A percentile compares a stretch with the other conserved stretches of the same genome.
phyloP scores from a whole-genome alignment of 2,113 vertebrate species.

The Ophthalmolycus amberensis region DNA sequence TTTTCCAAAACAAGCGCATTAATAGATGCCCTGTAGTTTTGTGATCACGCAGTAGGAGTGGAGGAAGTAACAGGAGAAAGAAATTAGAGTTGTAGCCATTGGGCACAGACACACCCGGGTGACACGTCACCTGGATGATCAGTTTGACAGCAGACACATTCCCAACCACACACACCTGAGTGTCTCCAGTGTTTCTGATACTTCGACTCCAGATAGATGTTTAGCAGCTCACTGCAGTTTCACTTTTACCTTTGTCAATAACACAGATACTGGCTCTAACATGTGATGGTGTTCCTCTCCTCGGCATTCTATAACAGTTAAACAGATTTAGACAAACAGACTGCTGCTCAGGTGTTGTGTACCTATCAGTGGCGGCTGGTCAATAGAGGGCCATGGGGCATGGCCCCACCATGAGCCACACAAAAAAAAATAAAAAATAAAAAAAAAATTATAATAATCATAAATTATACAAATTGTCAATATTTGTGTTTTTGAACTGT shows the following conservation, averaged over 20 bases:
- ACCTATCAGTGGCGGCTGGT: too few relatives aligned
- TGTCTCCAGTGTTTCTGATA: neutral
- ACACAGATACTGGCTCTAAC: neutral
- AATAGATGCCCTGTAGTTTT: conserved; percentile 8
- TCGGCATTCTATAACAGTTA: neutral
- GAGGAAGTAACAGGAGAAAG: conserved; percentile 19
- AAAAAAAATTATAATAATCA: too few relatives aligned
- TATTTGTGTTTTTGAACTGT: too few relatives aligned
- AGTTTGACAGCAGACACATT: neutral
- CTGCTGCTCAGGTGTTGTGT: conserved; percentile 20
- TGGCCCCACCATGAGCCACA: too few relatives aligned
- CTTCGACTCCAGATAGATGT: conserved; percentile 18
- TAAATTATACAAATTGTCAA: too few relatives aligned
- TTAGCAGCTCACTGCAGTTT: conserved; percentile 29
- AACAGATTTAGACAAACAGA: conserved; percentile 24
- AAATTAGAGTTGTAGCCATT: conserved; percentile 15
- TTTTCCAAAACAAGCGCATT: neutral
- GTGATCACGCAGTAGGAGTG: neutral
- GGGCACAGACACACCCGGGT: conserved; percentile 39
- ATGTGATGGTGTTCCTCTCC: neutral
- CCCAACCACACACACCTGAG: neutral
- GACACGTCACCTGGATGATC: conserved; percentile 25
- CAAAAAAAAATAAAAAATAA: too few relatives aligned
- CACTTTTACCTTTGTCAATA: conserved; percentile 23
- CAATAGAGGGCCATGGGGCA: too few relatives aligned